Base-by-base conservation (phyloP, 2,888 invertebrate species). In the Hirudinaria manillensis region DNA sequence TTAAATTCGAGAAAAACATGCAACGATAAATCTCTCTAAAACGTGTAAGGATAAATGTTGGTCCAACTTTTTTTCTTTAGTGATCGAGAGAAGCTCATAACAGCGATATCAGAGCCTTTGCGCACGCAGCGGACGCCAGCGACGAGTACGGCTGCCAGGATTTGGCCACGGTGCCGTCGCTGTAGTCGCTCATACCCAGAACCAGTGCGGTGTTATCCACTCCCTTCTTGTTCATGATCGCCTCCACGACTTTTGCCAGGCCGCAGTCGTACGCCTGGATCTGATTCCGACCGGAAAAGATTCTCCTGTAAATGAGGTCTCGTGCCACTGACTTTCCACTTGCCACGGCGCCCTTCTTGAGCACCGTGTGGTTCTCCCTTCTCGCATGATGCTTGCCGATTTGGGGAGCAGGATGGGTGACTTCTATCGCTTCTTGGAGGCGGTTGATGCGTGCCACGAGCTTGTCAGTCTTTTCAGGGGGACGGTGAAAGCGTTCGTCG, bases 61-160 rank as follows among this genome's bases (percentile, higher is more conserved):
- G n/a, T n/a, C n/a, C n/a, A n/a, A n/a, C n/a, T n/a, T n/a, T n/a
- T n/a, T n/a, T n/a, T n/a, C n/a, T n/a, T n/a, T n/a, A n/a, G n/a
- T n/a, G n/a, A 10, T 45, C 13, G 13, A 45, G 13, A 16, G 16
- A 45, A 45, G 16, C 45, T 45, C 45, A 45, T 45, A 61, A 19
- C 61, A 61, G 19, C 24, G 61, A 24, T 61, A 61, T 61, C 61
- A 73, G 32, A 29, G 19, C 38, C n/a, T 87, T 95, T 95, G 89
- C 93, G 96, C 96, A 91, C 94, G 95, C 81, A 67, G 97, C 96
- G 7, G 97, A 96, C 0, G 92, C 91, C 66, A 97, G 86, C 0
- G 96, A 91, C 0, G 96, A 92, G 85, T 93, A 94, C 0, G 95
- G 93, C 85, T 97, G 97, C 99, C 99, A 99, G 82, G 95, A 93